Base-by-base conservation (phyloP, 2,797 vertebrate species). In the Syngnathus acus region DNA sequence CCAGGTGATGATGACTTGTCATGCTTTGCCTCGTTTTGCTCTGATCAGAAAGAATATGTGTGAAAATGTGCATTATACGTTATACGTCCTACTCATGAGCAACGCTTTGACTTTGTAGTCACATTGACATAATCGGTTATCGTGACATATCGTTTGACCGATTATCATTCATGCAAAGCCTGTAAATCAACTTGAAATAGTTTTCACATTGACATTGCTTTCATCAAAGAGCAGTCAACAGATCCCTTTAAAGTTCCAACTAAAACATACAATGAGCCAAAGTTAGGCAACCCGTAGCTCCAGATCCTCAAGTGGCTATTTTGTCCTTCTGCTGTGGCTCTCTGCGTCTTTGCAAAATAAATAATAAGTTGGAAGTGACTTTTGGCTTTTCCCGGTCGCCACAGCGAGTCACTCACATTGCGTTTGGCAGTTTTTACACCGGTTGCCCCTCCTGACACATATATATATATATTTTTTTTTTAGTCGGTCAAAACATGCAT, bases 11-110 rank as follows among this genome's bases (percentile, higher is more conserved):
- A 79, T 0, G 89, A 81, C 76, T 75, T 89, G 79, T 98, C 95
- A 32, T 94, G 93, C 73, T 95, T 98, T 23, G 72, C 38, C 78
- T 98, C 96, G 43, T 88, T 87, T 86, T 91, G 93, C 75, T 99
- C 96, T 98, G 87, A 38, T 79, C 5, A 13, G 39, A 66, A 39
- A 58, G 48, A 66, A 64, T 42, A 8, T 57, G 26, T 9, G 16
- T 37, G 10, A 57, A 37, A 57, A 57, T 37, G 6, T 37, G 26
- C 54, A 57, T 23, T 23, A 23, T 23, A 57, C 4, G 17, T 17
- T 7, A 57, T 32, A 16, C 2, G 16, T 14, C 9, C 13, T 14
- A 5, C 6, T 43, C 13, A 13, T 62, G 38, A 40, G 9, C 9
- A 4, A 9, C 38, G 7, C 13, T 16, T 32, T 16, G 26, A 57